Base-by-base conservation (phyloP, 2,888 invertebrate species). In the Microctonus hyperodae region DNA sequence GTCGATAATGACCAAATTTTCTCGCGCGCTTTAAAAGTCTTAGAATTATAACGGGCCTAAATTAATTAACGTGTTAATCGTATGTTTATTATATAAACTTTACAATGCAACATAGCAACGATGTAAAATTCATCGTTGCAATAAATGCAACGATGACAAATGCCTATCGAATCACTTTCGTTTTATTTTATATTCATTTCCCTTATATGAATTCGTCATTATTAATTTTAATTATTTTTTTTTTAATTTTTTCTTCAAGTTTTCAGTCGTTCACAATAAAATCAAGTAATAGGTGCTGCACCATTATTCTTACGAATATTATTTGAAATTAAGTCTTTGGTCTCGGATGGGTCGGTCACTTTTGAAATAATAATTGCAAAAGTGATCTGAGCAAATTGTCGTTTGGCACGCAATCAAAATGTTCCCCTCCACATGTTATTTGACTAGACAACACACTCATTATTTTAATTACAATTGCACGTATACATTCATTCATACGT, bases 301-400 rank as follows among this genome's bases (percentile, higher is more conserved):
- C 33, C 56, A 65, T 65, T 68, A 65, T 65, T 68, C 64, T 64
- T 68, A 69, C 68, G 68, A 70, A 71, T 72, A 70, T 59, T 66
- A 16, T 44, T 67, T 62, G 74, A 75, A 78, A 28, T 28, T 78
- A 80, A 81, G 81, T 81, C 80, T 81, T 81, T 81, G 81, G 80
- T 81, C 81, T 81, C 81, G 76, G 78, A 80, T 80, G 78, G 76
- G 77, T 80, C 76, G 74, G 73, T 76, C 78, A 75, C 77, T 76
- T 72, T 71, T 75, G 75, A 76, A 25, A 44, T 67, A 33, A 64
- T 63, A 69, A 57, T 69, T 63, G 72, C 76, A 78, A 76, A 73
- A 77, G 78, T 78, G 76, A 76, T 78, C 78, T 81, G 81, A 81
- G 81, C 81, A 81, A 81, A 79, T 81, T 79, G 77, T 81, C 81